Conservation (phyloP, 2,797 vertebrate genomes). For the Decapterus maruadsi region DNA sequence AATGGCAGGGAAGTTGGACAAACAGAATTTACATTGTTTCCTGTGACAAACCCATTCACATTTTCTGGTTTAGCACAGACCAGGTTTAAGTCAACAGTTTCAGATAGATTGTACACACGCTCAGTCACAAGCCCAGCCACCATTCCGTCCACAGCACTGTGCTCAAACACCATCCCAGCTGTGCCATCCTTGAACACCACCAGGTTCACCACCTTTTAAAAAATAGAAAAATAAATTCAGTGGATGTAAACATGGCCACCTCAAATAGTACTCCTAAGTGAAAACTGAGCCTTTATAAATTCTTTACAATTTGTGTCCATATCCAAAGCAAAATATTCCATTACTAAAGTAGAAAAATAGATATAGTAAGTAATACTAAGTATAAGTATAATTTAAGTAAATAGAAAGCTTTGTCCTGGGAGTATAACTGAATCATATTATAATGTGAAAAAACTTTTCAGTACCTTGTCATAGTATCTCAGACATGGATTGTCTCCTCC, state of each 20-base stretch:
- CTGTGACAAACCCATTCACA: constrained; percentile 40
- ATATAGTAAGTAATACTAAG: too few relatives aligned
- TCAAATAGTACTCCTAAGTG: not conserved
- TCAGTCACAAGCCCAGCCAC: constrained; percentile 84
- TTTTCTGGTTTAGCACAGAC: constrained; percentile 44
- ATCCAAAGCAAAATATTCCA: not conserved
- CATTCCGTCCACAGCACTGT: constrained; percentile 87
- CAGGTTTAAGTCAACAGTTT: constrained; percentile 73
- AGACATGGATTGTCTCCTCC: constrained; percentile 66
- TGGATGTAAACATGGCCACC: not conserved
- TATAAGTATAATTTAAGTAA: too few relatives aligned
- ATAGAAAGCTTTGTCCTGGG: too few relatives aligned
- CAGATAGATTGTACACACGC: constrained; percentile 81
- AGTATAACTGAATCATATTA: too few relatives aligned
- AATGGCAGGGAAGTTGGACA: constrained; percentile 68
- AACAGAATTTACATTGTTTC: constrained; percentile 39
- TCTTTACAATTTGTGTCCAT: not conserved
- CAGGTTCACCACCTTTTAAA: constrained; percentile 82
- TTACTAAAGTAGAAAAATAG: too few relatives aligned
- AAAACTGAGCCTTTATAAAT: not conserved
- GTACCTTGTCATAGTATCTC: constrained; percentile 89
- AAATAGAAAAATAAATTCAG: not conserved
- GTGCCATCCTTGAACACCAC: constrained; percentile 84
- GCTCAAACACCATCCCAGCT: constrained; percentile 87
- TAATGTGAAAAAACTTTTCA: not conserved